A percentile compares a stretch with the other conserved stretches of the same genome.
Conservation (phyloP, 1,140 invertebrate genomes). For the Caerostris extrusa region DNA sequence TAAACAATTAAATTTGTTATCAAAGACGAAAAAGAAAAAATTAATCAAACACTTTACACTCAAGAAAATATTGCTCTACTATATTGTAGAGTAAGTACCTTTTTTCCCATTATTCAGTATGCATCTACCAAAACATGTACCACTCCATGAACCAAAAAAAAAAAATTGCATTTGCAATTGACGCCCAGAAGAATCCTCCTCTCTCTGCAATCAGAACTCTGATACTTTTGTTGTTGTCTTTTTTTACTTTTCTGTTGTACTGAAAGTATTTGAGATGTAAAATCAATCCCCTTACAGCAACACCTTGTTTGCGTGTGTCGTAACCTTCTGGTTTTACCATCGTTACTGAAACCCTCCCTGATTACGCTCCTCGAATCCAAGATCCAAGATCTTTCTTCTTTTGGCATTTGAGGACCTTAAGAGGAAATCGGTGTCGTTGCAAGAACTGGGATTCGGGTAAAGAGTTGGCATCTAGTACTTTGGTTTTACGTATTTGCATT, state of each 20-base stretch:
- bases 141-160: neutral
- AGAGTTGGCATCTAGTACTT: neutral
- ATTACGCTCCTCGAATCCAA: neutral
- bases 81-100: no score
- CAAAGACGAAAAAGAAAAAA: no score
- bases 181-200: neutral
- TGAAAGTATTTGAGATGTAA: neutral
- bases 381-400: neutral
- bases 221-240: neutral
- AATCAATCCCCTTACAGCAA: neutral
- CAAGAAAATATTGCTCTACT: no score
- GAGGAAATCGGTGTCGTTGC: conserved; percentile 13
- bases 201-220: neutral
- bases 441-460: neutral
- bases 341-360: neutral
- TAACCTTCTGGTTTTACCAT: neutral
- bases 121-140: neutral
- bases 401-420: neutral
- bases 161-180: neutral
- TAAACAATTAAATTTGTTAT: no score
- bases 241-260: no score
- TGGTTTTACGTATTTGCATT: neutral
- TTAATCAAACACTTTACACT: no score
- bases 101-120: neutral
- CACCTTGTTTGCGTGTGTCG: neutral